Conservation (phyloP, 2,113 vertebrate species). For the Hippocampus barbouri region DNA sequence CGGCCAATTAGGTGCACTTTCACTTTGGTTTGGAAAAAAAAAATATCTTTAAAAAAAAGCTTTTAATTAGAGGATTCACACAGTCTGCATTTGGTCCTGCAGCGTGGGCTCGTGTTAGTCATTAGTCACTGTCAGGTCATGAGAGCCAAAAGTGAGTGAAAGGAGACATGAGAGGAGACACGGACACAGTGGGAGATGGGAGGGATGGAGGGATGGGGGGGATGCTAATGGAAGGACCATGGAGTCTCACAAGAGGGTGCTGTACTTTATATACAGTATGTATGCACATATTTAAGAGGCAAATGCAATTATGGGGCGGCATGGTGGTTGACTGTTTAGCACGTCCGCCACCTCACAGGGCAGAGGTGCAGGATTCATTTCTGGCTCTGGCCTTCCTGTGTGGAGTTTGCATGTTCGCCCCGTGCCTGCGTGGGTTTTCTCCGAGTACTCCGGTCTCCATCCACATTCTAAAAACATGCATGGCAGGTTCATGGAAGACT, state of each 20-base stretch:
- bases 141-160: slow-evolving; percentile 1
- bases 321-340: too few relatives aligned
- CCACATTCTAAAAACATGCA: too few relatives aligned
- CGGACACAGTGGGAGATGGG: background rate
- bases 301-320: background rate
- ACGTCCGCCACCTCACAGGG: too few relatives aligned
- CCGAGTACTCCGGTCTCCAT: too few relatives aligned
- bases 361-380: too few relatives aligned
- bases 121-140: slow-evolving; percentile 49
- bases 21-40: background rate
- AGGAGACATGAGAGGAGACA: background rate
- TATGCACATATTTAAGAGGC: background rate
- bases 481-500: too few relatives aligned
- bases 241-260: background rate
- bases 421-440: too few relatives aligned
- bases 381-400: too few relatives aligned
- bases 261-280: background rate
- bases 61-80: slow-evolving; percentile 30
- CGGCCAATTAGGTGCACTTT: slow-evolving; percentile 32
- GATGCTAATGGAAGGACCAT: background rate
- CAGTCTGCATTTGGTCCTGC: slow-evolving; percentile 35
- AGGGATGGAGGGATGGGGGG: background rate
- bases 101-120: slow-evolving; percentile 41
- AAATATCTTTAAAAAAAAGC: slow-evolving; percentile 15
- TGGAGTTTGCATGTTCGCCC: too few relatives aligned